Evolutionary conservation across 2,797 vertebrate genomes (phyloP).

Genomic region (Scomberomorus guttatus): DNA sequence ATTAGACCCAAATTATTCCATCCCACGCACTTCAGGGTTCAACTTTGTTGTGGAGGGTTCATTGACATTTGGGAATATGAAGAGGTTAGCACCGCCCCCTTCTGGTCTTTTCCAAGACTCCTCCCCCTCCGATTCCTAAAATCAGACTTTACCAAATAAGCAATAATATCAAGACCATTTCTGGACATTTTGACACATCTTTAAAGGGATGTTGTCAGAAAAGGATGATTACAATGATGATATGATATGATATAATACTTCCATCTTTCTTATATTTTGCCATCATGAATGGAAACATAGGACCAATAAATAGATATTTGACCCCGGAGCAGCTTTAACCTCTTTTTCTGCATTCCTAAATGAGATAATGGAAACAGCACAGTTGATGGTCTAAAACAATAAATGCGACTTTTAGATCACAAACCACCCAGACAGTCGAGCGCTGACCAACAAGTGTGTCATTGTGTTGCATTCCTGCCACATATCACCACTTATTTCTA

Average conservation of each 20-base stretch:
- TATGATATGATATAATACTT: no score
- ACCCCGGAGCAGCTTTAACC: not conserved
- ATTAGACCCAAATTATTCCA: slow-evolving; percentile 23
- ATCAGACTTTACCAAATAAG: slow-evolving; percentile 5
- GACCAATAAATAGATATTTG: not conserved
- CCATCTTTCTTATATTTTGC: not conserved
- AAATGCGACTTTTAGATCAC: slow-evolving; percentile 19
- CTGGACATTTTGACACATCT: not conserved
- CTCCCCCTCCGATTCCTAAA: slow-evolving; percentile 43
- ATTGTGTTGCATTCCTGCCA: slow-evolving; percentile 62
- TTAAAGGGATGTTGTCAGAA: not conserved
- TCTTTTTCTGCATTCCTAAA: not conserved
- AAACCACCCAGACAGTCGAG: slow-evolving; percentile 13
- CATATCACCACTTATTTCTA: slow-evolving; percentile 64
- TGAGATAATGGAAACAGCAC: not conserved
- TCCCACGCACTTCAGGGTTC: slow-evolving; percentile 35
- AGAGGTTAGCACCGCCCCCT: slow-evolving; percentile 66
- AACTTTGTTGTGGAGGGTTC: slow-evolving; percentile 47
- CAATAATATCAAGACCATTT: not conserved
- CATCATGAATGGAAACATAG: not conserved
- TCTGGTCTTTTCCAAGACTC: slow-evolving; percentile 45
- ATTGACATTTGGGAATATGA: slow-evolving; percentile 72
- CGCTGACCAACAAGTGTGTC: slow-evolving; percentile 18
- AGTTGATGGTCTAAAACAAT: slow-evolving; percentile 18
- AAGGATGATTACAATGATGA: not conserved